phyloP scores from a whole-genome alignment of 92 coral and sea anemone species.

The Nematostella vectensis region DNA sequence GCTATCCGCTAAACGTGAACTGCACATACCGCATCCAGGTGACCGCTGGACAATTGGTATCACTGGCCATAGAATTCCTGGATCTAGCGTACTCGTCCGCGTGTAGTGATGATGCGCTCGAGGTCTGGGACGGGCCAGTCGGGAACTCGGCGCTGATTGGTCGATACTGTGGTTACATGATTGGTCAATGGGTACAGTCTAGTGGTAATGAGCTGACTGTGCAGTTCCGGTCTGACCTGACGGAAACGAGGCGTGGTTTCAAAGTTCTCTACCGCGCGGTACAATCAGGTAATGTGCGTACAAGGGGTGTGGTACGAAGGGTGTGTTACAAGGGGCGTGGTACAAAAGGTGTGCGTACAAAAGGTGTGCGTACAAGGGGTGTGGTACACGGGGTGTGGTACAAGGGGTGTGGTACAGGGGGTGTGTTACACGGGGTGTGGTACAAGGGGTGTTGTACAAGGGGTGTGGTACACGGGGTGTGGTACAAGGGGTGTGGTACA shows the following conservation, averaged over 20 bases:
- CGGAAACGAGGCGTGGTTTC: constrained; percentile 35
- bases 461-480: too few species aligned
- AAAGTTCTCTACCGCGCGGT: constrained; percentile 31
- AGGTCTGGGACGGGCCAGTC: constrained; percentile 43
- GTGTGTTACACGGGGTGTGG: too few species aligned
- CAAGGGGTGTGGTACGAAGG: too few species aligned
- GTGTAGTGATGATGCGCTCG: constrained; percentile 30
- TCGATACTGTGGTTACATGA: constrained; percentile 36
- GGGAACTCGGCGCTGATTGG: constrained; percentile 24
- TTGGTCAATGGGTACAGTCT: constrained; percentile 51
- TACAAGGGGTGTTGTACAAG: too few species aligned
- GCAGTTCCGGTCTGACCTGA: constrained; percentile 25
- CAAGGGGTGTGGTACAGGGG: too few species aligned
- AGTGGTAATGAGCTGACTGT: constrained; percentile 31
- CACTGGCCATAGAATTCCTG: constrained; percentile 41
- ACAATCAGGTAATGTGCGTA: constrained; percentile 33
- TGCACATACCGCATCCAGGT: constrained; percentile 45
- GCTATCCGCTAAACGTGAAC: constrained; percentile 39
- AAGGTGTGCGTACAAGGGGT: too few species aligned
- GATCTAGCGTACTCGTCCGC: constrained; percentile 37
- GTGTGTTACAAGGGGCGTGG: too few species aligned
- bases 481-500: too few species aligned
- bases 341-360: too few species aligned
- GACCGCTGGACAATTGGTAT: constrained; percentile 39
- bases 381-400: too few species aligned